A percentile compares a stretch with the other conserved stretches of the same genome.
Evolutionary conservation across 2,113 vertebrate species (phyloP).

Genomic region (Phodopus roborovskii): DNA sequence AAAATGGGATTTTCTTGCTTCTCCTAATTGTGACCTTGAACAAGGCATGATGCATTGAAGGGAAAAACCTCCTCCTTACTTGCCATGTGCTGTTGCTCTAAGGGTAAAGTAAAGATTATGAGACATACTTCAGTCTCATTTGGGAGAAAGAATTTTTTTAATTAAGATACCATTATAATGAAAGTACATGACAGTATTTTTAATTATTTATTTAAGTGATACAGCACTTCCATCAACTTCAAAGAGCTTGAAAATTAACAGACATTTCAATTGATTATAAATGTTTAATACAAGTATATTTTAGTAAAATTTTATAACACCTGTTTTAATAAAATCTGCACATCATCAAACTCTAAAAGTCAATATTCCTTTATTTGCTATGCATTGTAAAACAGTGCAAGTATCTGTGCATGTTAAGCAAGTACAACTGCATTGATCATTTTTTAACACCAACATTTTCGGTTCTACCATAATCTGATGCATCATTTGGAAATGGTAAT

Average conservation of each 20-base stretch:
- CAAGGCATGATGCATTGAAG: neutral
- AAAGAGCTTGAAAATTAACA: slow-evolving; percentile 34
- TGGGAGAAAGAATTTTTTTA: slow-evolving; percentile 45
- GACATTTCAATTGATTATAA: slow-evolving; percentile 9
- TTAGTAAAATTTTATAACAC: neutral
- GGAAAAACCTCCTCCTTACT: neutral
- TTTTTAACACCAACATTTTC: slow-evolving; percentile 32
- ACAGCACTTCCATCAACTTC: slow-evolving; percentile 31
- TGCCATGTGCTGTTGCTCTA: neutral
- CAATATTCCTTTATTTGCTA: slow-evolving; percentile 3
- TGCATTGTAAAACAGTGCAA: neutral
- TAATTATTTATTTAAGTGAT: neutral
- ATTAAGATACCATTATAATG: neutral
- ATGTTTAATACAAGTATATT: neutral
- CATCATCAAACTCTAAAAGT: neutral
- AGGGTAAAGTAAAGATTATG: neutral
- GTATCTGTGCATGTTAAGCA: neutral
- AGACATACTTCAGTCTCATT: slow-evolving; percentile 23
- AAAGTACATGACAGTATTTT: neutral
- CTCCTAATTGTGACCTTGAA: slow-evolving; percentile 44
- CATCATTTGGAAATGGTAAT: neutral
- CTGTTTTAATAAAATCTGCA: slow-evolving; percentile 49
- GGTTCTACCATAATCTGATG: neutral
- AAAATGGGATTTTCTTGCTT: neutral
- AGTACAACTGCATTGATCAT: neutral